Evolutionary conservation across 2,888 invertebrate genomes (phyloP).

Genomic region (Argyra leucocephala): DNA sequence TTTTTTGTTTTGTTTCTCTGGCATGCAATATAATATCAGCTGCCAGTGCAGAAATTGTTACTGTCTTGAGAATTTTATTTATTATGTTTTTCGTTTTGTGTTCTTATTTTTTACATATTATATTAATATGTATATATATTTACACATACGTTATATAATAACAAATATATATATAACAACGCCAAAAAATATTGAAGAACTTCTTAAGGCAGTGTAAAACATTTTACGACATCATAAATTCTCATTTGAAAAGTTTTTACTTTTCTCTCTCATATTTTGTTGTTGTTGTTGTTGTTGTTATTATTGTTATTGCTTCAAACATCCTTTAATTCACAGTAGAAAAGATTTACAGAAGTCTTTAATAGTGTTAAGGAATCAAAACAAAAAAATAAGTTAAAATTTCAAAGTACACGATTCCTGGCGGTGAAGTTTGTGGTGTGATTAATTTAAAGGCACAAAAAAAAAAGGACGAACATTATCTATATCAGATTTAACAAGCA

Average conservation of each 20-base stretch:
- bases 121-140: too few relatives aligned
- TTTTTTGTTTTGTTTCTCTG: neutral
- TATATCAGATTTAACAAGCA: too few relatives aligned
- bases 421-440: slow-evolving; percentile 3
- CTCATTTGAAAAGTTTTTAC: slow-evolving; percentile 19
- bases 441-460: neutral
- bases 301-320: too few relatives aligned
- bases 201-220: slow-evolving; percentile 10
- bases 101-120: too few relatives aligned
- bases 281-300: neutral
- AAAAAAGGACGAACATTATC: too few relatives aligned
- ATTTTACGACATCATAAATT: slow-evolving; percentile 22
- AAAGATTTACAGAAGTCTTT: neutral
- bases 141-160: too few relatives aligned
- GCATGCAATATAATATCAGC: slow-evolving; percentile 6
- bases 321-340: neutral
- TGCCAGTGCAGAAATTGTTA: slow-evolving; percentile 1
- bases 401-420: neutral
- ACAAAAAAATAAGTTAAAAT: neutral
- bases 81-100: neutral
- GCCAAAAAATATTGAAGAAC: neutral
- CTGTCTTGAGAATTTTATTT: slow-evolving; percentile 3
- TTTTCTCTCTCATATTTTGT: neutral
- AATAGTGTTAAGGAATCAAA: neutral
- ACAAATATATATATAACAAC: neutral